These are phyloP conservation scores for Acrobasis repandana DNA, from an alignment of 2,888 invertebrate genomes.

Conservation along the genomic window DNA sequence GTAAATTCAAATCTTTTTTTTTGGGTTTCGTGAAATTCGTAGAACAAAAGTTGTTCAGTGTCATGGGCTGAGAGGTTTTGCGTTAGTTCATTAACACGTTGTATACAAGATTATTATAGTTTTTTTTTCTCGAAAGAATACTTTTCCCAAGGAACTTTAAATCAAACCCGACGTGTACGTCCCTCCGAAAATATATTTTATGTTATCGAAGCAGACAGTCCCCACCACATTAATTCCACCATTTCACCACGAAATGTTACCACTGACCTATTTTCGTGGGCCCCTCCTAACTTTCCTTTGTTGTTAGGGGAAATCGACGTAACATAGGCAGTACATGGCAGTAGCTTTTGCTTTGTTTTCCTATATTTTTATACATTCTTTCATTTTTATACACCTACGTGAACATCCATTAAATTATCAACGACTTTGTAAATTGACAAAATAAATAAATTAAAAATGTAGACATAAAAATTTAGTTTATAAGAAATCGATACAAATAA, in stretches of 20 bases:
- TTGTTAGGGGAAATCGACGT: slow-evolving; percentile 30
- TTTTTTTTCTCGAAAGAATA: not conserved
- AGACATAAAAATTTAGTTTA: too few relatives aligned
- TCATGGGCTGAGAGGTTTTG: too few relatives aligned
- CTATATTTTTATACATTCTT: not conserved
- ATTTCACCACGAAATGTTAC: slow-evolving; percentile 36
- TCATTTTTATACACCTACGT: not conserved
- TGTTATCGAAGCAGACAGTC: slow-evolving; percentile 15
- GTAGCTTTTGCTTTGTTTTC: not conserved
- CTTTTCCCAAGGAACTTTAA: not conserved
- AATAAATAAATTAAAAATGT: too few relatives aligned
- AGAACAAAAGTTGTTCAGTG: too few relatives aligned
- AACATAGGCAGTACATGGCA: slow-evolving; percentile 21
- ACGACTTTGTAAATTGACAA: too few relatives aligned
- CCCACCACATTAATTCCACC: slow-evolving; percentile 35
- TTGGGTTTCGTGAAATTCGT: too few relatives aligned
- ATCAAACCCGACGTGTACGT: not conserved
- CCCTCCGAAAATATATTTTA: slow-evolving; percentile 9
- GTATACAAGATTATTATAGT: too few relatives aligned
- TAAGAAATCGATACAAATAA: too few relatives aligned
- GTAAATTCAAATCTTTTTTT: too few relatives aligned
- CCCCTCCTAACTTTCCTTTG: slow-evolving; percentile 35
- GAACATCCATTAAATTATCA: too few relatives aligned
- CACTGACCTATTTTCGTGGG: slow-evolving; percentile 47
- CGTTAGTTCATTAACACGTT: too few relatives aligned